Evolutionary conservation across 2,797 vertebrate genomes (phyloP).

Genomic region (Argentina silus): DNA sequence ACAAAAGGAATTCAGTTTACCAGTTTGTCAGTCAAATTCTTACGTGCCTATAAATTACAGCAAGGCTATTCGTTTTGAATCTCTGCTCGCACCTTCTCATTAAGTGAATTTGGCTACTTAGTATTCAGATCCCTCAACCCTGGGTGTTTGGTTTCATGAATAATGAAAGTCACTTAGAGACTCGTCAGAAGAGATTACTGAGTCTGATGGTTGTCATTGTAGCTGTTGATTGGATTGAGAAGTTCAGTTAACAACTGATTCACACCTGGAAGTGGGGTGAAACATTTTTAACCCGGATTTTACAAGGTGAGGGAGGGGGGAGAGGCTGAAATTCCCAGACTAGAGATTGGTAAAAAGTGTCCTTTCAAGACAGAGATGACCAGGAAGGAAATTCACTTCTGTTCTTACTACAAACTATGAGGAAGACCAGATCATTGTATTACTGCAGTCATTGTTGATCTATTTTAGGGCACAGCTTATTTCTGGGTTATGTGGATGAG

Average conservation of each 20-base stretch:
- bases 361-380: not conserved
- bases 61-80: too few relatives aligned
- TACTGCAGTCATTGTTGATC: not conserved
- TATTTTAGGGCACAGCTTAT: not conserved
- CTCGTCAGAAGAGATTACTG: conserved; percentile 50
- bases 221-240: conserved; percentile 36
- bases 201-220: conserved; percentile 22
- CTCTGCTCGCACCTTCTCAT: too few relatives aligned
- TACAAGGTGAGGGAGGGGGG: not conserved
- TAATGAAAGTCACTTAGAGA: conserved; percentile 60
- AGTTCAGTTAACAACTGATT: conserved; percentile 42
- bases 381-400: not conserved
- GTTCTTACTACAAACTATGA: too few relatives aligned
- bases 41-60: too few relatives aligned
- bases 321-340: too few relatives aligned
- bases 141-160: conserved; percentile 63
- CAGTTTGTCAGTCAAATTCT: too few relatives aligned
- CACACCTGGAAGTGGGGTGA: conserved; percentile 24
- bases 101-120: too few relatives aligned
- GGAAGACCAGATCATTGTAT: not conserved
- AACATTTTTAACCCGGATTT: not conserved
- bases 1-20: too few relatives aligned
- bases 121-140: too few relatives aligned
- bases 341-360: too few relatives aligned
- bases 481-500: not conserved